phyloP scores from a whole-genome alignment of 1,140 invertebrate genomes.

The Lepidurus packardi region DNA sequence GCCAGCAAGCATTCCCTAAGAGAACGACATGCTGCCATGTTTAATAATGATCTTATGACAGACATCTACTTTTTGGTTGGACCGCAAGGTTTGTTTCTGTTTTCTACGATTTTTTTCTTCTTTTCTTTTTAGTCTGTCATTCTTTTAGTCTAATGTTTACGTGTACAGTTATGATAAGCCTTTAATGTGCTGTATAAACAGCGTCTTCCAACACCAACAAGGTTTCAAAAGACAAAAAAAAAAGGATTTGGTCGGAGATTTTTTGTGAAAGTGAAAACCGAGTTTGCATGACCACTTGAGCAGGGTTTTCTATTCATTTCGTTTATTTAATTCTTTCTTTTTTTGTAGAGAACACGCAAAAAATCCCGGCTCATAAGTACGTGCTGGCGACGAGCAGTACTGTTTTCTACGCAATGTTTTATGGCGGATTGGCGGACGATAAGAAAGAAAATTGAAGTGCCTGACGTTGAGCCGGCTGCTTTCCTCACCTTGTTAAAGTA shows the following conservation, averaged over 20 bases:
- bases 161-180: too few species aligned
- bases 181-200: too few species aligned
- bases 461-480: slow-evolving; percentile 84
- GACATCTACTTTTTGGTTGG: slow-evolving; percentile 84
- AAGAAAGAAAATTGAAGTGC: slow-evolving; percentile 82
- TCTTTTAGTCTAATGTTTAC: too few species aligned
- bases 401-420: slow-evolving; percentile 93
- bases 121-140: background rate
- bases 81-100: slow-evolving; percentile 24
- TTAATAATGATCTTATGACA: slow-evolving; percentile 88
- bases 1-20: slow-evolving; percentile 75
- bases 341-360: slow-evolving; percentile 62
- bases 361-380: slow-evolving; percentile 86
- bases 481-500: slow-evolving; percentile 82
- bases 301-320: background rate
- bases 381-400: slow-evolving; percentile 85
- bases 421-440: slow-evolving; percentile 65
- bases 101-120: background rate
- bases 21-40: slow-evolving; percentile 89
- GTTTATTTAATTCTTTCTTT: background rate
- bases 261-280: too few species aligned
- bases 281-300: background rate
- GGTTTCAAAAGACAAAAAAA: too few species aligned
- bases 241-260: too few species aligned
- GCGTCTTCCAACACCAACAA: too few species aligned